These are phyloP conservation scores for Peromyscus nudipes DNA, from an alignment of 2,797 vertebrate species.

Conservation along the genomic window DNA sequence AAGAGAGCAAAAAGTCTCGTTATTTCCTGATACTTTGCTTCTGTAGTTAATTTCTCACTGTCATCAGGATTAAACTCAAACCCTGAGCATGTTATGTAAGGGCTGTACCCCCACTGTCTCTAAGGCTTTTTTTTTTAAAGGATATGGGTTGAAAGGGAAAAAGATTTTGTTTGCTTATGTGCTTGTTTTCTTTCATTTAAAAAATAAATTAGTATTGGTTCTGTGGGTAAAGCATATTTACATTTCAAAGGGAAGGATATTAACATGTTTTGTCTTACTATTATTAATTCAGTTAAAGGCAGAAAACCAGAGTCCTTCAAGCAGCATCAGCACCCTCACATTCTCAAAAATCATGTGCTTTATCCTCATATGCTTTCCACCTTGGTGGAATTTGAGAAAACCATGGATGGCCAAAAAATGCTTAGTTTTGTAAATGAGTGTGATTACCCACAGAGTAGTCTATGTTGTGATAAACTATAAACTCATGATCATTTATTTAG, in stretches of 20 bases:
- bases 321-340: background rate
- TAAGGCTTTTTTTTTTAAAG: background rate
- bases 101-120: background rate
- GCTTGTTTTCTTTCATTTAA: background rate
- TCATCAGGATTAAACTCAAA: background rate
- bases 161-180: background rate
- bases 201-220: background rate
- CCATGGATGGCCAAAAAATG: background rate
- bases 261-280: background rate
- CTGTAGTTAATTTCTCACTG: background rate
- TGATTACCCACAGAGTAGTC: slow-evolving; percentile 49
- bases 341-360: background rate
- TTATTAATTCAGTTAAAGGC: slow-evolving; percentile 30
- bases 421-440: slow-evolving; percentile 66
- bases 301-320: background rate
- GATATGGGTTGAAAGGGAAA: background rate
- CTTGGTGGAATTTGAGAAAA: slow-evolving; percentile 21
- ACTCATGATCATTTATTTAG: slow-evolving; percentile 66
- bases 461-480: slow-evolving; percentile 68
- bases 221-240: background rate
- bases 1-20: background rate
- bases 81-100: background rate
- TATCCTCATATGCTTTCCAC: background rate
- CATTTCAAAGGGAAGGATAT: background rate
- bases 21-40: background rate